Evolutionary conservation across 2,113 vertebrate genomes (phyloP), one percentile per base, ranked within the genome.

Genomic region (Nannobrachium achirus): DNA sequence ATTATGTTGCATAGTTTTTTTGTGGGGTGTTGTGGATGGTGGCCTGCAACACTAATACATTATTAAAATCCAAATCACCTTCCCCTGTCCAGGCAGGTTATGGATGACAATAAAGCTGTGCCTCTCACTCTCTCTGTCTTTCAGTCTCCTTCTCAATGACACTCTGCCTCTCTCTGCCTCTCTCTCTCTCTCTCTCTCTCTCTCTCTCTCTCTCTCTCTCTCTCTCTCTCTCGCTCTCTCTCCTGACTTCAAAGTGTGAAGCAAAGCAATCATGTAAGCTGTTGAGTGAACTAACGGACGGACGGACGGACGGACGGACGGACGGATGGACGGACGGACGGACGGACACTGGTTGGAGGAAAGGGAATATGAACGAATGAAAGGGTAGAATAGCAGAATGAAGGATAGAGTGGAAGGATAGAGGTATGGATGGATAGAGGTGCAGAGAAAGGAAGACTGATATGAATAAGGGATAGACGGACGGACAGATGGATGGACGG

Each of bases 21-120:
- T 81, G 69, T 76, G 72, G 87, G 65, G 67, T 76, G 75, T 78
- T 84, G 82, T 85, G 83, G 73, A 81, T 86, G 69, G 78, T 72
- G 71, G 55, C 76, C 78, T 81, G 78, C 78, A 85, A 86, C 81
- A 82, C 80, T 76, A 82, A 89, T 86, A 82, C 80, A 90, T 89
- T 83, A 89, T 90, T 90, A 81, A 88, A 87, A 86, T 89, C 82
- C 60, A 85, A 86, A 89, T 89, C 84, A 86, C 80, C 67, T 78
- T 76, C 80, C 66, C 80, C 82, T 86, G 82, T 87, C 84, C 63
- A 9, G 69, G 66, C 73, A 69, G 73, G 84, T 89, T 88, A 88
- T 88, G 76, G 81, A 86, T 88, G 81, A 86, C 86, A 88, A 75
- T 80, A 88, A 85, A 58, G 50, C 74, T 51, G 48, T 18, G 59